Percentiles rank a stretch among this genome's conserved stretches.
Conservation (phyloP, 2,888 invertebrate species). For the Calliphora vomitoria region DNA sequence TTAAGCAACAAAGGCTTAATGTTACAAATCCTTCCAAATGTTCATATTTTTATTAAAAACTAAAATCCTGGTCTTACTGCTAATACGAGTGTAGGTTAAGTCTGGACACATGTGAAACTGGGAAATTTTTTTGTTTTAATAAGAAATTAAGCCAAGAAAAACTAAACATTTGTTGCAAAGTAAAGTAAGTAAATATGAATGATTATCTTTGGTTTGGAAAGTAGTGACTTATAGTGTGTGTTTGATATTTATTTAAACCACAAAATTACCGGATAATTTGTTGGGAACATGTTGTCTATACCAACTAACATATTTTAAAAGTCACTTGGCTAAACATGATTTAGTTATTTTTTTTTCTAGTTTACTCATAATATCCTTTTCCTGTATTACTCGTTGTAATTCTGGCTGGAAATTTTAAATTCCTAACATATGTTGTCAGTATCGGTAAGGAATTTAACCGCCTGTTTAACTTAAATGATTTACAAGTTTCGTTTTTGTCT, state of each 20-base stretch:
- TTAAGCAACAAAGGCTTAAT: slow-evolving; percentile 50
- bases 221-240: slow-evolving; percentile 17
- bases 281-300: slow-evolving; percentile 34
- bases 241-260: slow-evolving; percentile 52
- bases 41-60: slow-evolving; percentile 17
- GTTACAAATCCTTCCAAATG: slow-evolving; percentile 33
- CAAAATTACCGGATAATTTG: slow-evolving; percentile 66
- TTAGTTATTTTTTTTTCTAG: slow-evolving; percentile 23
- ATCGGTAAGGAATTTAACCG: background rate
- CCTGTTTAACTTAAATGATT: slow-evolving; percentile 38
- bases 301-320: slow-evolving; percentile 9
- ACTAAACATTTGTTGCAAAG: background rate
- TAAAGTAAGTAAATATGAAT: slow-evolving; percentile 8
- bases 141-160: slow-evolving; percentile 61
- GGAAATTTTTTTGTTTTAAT: slow-evolving; percentile 67
- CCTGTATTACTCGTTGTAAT: slow-evolving; percentile 2
- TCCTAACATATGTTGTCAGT: slow-evolving; percentile 62
- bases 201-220: background rate
- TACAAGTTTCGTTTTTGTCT: slow-evolving; percentile 5
- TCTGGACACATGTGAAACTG: slow-evolving; percentile 59
- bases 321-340: slow-evolving; percentile 43
- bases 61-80: background rate
- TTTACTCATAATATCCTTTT: slow-evolving; percentile 35
- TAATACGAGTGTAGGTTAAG: slow-evolving; percentile 23
- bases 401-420: slow-evolving; percentile 51